Percentiles rank a stretch among this genome's conserved stretches.
These are phyloP conservation scores for Tringa solitaria DNA, from an alignment of 2,113 vertebrate species.

Conservation along the genomic window DNA sequence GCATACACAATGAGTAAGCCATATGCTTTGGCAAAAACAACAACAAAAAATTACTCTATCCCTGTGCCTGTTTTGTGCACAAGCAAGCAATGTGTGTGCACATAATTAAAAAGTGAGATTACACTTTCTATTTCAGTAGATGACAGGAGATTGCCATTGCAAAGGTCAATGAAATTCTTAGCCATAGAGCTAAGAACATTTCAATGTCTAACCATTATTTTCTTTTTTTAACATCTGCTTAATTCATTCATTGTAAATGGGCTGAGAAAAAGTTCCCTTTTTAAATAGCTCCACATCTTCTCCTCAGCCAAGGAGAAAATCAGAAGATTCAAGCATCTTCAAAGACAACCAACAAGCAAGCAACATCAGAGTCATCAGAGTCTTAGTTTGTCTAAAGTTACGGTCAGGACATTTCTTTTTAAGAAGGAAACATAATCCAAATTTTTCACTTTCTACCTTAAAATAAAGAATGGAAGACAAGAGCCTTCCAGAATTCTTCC, in stretches of 20 bases:
- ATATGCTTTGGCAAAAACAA: not conserved
- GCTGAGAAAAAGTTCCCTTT: not conserved
- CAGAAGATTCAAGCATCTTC: not conserved
- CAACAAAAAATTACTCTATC: not conserved
- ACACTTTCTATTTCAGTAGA: not conserved
- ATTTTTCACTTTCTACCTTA: not conserved
- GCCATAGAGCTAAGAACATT: not conserved
- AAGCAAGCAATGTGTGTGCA: not conserved
- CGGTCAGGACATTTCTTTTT: not conserved
- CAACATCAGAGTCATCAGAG: not conserved
- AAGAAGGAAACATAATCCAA: not conserved
- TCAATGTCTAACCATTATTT: not conserved
- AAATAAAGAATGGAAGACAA: not conserved
- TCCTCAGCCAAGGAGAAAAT: not conserved
- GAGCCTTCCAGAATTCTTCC: not conserved
- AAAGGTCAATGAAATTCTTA: not conserved
- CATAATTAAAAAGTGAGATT: not conserved
- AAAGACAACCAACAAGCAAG: not conserved
- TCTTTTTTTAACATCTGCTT: not conserved
- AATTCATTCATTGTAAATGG: not conserved
- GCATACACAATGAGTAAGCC: not conserved
- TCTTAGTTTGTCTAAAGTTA: not conserved
- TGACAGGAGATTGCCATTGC: not conserved
- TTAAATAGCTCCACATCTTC: not conserved
- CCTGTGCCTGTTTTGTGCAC: not conserved